Base-by-base conservation (phyloP, 92 coral and sea anemone genomes). In the Metridium senile region DNA sequence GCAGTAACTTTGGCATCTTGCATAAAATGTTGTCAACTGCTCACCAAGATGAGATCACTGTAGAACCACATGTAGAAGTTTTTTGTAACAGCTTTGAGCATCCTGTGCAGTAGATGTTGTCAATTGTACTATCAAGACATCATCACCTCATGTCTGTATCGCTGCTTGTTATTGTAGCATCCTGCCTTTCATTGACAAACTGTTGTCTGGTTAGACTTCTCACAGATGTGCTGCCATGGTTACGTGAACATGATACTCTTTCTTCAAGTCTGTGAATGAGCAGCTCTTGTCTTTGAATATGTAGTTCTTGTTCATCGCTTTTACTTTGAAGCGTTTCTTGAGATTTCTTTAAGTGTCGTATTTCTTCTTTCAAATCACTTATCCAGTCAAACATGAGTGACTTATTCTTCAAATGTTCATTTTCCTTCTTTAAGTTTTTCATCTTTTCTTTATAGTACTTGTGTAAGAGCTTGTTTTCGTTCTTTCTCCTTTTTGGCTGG, bases 381-480 rank as follows among this genome's bases (percentile, higher is more conserved):
- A 70, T 30, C n/a, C 39, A 63, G 31, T 63, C 69, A 3, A 63
- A 11, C n/a, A 63, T 28, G 2, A 22, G 26, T 2, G 69, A 16
- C 1, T 29, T 63, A 11, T 26, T 31, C 45, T 63, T 63, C 10
- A 28, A 29, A 1, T 63, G 39, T 35, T 73, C 56, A 11, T 73
- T 73, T 11, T 73, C 78, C 26, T 22, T 73, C 68, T 73, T 26
- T 34, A 73, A 34, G 20, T 57, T 43, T 23, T 33, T 35, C 31
- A 73, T 26, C 32, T 73, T 62, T 7, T 57, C 68, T 35, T 73
- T 58, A 29, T 53, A 62, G 58, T 73, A 39, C 33, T 73, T 27
- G 10, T 51, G 26, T 7, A 25, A 20, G 43, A n/a, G 21, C 16
- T 29, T 68, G 7, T 62, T 68, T 1, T 26, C 57, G 20, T 35